Base-by-base conservation (phyloP, 2,888 invertebrate species). In the Drosophila meridiana region DNA sequence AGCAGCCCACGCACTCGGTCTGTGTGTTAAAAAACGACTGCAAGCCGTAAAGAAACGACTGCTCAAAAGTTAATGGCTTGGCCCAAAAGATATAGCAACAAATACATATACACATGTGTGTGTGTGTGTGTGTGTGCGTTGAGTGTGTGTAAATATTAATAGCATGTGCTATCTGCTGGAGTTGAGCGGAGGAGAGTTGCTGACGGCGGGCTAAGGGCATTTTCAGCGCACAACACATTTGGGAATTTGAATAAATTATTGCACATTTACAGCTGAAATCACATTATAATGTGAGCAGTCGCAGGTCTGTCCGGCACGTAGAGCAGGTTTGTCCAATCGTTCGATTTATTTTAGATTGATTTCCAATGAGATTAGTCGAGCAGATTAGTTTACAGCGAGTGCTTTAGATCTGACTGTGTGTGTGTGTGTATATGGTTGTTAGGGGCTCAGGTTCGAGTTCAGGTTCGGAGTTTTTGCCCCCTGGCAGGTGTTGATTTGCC, bases 241-340 rank as follows among this genome's bases (percentile, higher is more conserved):
- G 89, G 85, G 85, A 80, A 85, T 85, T 89, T 85, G 83, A 89
- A 85, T 85, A 85, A 85, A 89, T 89, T 85, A 89, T 85, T 85
- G 85, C 89, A 89, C 89, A 85, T 85, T 89, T 85, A 89, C 85
- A 85, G 88, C 78, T 80, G 63, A 80, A 82, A 89, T 82, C 89
- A 89, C 87, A 85, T 89, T 85, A 80, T 84, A 89, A 85, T 87
- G 80, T 80, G 80, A 72, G 48, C 81, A 83, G 67, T 75, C 75
- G 57, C 55, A 60, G 79, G 67, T 63, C 58, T 55, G 68, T 73
- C 73, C 77, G 58, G 67, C 79, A 81, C 78, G 82, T 74, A 70
- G 68, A 78, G 60, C 81, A 78, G 78, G 80, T 77, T 79, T 83
- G 77, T 80, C 78, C 82, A 83, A 81, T 81, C 78, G 78, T 83